Percentiles rank a stretch among this genome's conserved stretches.
phyloP scores from a whole-genome alignment of 2,888 invertebrate genomes.

The Hofmannophila pseudospretella region DNA sequence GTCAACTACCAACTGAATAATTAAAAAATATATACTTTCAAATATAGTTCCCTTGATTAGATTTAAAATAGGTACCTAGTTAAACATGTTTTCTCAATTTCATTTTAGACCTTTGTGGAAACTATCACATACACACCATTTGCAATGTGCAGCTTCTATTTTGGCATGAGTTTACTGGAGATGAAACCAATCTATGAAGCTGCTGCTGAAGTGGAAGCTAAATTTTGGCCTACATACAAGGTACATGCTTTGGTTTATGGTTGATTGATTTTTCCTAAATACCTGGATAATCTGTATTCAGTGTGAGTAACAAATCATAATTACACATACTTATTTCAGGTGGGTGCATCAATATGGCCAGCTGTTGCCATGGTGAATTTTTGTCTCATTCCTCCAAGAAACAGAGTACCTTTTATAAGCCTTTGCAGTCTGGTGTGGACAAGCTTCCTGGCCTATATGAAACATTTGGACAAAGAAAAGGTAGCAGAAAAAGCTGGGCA shows the following conservation, averaged over 20 bases:
- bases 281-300: too few species aligned
- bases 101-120: constrained; percentile 82
- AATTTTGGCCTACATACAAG: constrained; percentile 87
- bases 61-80: too few species aligned
- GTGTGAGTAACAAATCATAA: too few species aligned
- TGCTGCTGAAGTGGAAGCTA: constrained; percentile 81
- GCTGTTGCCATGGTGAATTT: constrained; percentile 86
- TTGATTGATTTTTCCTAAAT: too few species aligned
- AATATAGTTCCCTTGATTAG: too few species aligned
- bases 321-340: too few species aligned
- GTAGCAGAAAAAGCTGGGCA: constrained; percentile 28
- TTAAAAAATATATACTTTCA: too few species aligned
- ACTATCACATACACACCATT: constrained; percentile 86
- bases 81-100: too few species aligned
- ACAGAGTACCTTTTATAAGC: constrained; percentile 87
- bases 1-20: too few species aligned
- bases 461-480: constrained; percentile 73
- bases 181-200: constrained; percentile 81
- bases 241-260: too few species aligned
- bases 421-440: constrained; percentile 88
- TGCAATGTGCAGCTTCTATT: constrained; percentile 87
- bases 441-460: constrained; percentile 89
- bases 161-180: constrained; percentile 86
- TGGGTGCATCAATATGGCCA: constrained; percentile 86
- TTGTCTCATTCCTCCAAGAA: constrained; percentile 82